A percentile compares a stretch with the other conserved stretches of the same genome.
Evolutionary conservation across 1,140 invertebrate species (phyloP).

Genomic region (Drosophila saltans): DNA sequence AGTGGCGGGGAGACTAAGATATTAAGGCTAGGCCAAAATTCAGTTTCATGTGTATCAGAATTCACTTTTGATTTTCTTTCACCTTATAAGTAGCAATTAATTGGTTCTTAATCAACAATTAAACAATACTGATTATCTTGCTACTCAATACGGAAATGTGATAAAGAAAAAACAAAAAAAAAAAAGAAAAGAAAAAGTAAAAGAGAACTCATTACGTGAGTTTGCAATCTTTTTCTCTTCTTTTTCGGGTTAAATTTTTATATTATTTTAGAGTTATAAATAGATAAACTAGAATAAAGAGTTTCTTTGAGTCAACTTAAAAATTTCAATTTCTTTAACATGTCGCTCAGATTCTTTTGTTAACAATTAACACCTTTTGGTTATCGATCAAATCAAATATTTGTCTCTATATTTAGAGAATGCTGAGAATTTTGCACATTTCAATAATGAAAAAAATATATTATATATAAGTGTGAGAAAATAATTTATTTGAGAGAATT

Average conservation of each 20-base stretch:
- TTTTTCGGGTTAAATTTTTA: not conserved
- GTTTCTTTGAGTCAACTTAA: not conserved
- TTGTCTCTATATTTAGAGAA: too few species aligned
- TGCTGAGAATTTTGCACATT: too few species aligned
- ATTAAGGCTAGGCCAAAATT: slow-evolving; percentile 39
- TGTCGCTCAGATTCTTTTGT: too few species aligned
- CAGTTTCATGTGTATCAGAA: slow-evolving; percentile 34
- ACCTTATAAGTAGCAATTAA: not conserved
- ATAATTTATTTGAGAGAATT: too few species aligned
- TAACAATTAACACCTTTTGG: too few species aligned
- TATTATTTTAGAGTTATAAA: not conserved
- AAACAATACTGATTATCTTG: not conserved
- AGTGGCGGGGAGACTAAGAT: slow-evolving; percentile 27
- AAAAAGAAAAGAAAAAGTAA: not conserved
- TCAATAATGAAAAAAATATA: too few species aligned
- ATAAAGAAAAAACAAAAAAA: not conserved
- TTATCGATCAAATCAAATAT: too few species aligned
- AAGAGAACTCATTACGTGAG: not conserved
- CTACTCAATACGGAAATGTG: not conserved
- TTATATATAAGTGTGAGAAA: too few species aligned
- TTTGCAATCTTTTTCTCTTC: not conserved
- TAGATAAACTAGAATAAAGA: not conserved
- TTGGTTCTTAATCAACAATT: slow-evolving; percentile 6
- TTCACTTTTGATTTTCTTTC: slow-evolving; percentile 6
- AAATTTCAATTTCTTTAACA: too few species aligned